phyloP scores from a whole-genome alignment of 2,888 invertebrate genomes.

The Nephrotoma flavescens region DNA sequence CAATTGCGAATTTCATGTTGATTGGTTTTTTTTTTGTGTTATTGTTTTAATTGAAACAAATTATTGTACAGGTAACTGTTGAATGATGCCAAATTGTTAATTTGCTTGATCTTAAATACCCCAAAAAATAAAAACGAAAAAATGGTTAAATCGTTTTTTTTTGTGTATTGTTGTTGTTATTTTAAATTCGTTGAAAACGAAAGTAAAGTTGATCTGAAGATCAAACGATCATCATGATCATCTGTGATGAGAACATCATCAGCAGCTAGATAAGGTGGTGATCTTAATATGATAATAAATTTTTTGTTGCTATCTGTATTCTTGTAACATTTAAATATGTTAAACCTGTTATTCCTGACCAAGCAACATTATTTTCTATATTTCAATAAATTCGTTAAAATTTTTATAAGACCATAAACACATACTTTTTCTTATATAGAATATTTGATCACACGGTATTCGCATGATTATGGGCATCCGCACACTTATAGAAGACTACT shows the following conservation, averaged over 20 bases:
- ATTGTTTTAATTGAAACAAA: too few species aligned
- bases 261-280: background rate
- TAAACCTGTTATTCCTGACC: background rate
- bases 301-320: background rate
- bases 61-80: background rate
- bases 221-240: background rate
- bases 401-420: background rate
- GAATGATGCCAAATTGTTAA: background rate
- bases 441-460: background rate
- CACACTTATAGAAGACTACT: too few species aligned
- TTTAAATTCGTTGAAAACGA: background rate
- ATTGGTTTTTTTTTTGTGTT: background rate
- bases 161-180: background rate
- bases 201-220: background rate
- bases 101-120: background rate
- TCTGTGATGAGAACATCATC: background rate
- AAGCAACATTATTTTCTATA: background rate
- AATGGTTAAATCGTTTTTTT: background rate
- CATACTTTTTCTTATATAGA: background rate
- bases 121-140: background rate
- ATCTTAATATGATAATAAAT: background rate
- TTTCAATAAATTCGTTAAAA: background rate
- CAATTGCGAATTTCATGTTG: constrained; percentile 26
- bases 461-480: background rate
- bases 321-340: background rate